phyloP scores from a whole-genome alignment of 2,797 vertebrate species.

The Vireo griseus region DNA sequence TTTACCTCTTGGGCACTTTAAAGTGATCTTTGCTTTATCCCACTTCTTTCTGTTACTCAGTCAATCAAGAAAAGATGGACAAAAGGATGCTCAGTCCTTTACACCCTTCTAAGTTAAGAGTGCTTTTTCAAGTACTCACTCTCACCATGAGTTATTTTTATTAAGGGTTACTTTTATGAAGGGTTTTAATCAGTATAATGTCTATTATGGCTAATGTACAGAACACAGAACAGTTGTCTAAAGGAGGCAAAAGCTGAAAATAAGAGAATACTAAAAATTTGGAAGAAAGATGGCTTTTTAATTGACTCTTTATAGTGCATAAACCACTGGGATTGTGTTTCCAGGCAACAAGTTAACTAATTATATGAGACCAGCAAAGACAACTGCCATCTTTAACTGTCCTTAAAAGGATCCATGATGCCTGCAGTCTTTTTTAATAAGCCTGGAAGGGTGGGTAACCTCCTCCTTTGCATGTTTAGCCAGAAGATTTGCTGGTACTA shows the following conservation, averaged over 20 bases:
- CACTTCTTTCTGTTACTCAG: background rate
- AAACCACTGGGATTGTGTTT: conserved; percentile 1
- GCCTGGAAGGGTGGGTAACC: background rate
- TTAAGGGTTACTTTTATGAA: background rate
- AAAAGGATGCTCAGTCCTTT: background rate
- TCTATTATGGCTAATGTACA: background rate
- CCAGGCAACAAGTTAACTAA: conserved; percentile 48
- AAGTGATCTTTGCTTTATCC: conserved; percentile 9
- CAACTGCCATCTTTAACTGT: background rate
- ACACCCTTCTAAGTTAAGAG: background rate
- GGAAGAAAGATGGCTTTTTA: conserved; percentile 13
- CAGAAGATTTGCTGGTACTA: conserved; percentile 1
- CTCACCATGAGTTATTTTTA: background rate
- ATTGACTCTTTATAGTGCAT: conserved; percentile 1
- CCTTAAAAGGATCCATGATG: background rate
- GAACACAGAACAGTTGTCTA: background rate
- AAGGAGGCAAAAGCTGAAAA: background rate
- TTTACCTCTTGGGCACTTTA: background rate
- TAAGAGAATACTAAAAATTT: background rate
- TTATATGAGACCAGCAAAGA: conserved; percentile 29
- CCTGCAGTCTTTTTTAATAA: background rate
- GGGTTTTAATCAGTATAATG: background rate
- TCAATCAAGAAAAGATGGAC: background rate
- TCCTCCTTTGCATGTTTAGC: background rate
- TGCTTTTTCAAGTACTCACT: background rate